Conservation (phyloP, 2,113 vertebrate species). For the Phaethornis superciliosus region DNA sequence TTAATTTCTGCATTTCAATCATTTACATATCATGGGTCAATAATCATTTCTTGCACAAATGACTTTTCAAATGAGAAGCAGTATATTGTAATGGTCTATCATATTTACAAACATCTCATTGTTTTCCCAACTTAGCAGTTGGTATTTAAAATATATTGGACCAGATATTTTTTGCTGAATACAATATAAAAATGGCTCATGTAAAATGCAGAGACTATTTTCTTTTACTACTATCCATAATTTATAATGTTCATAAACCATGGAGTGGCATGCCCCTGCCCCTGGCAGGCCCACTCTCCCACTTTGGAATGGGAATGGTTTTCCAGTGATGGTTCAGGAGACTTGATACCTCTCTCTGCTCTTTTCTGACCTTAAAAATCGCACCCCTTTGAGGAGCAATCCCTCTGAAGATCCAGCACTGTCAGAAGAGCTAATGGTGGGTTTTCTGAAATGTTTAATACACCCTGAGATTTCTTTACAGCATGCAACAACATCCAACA, state of each 20-base stretch:
- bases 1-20: slow-evolving; percentile 78
- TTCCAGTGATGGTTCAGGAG: background rate
- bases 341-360: background rate
- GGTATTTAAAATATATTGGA: slow-evolving; percentile 59
- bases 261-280: background rate
- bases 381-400: slow-evolving; percentile 18
- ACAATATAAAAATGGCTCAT: slow-evolving; percentile 12
- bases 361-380: slow-evolving; percentile 1
- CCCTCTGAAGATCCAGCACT: background rate
- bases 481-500: slow-evolving; percentile 14
- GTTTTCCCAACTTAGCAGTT: slow-evolving; percentile 52
- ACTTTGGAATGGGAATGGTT: background rate
- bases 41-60: slow-evolving; percentile 79
- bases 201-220: slow-evolving; percentile 41
- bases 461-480: slow-evolving; percentile 46
- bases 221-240: slow-evolving; percentile 46
- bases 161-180: slow-evolving; percentile 45
- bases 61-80: slow-evolving; percentile 79
- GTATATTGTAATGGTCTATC: slow-evolving; percentile 73
- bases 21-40: slow-evolving; percentile 82
- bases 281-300: background rate
- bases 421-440: background rate
- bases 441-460: slow-evolving; percentile 11
- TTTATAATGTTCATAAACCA: slow-evolving; percentile 20
- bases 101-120: slow-evolving; percentile 76